Evolutionary conservation across 2,113 vertebrate species (phyloP).

Genomic region (Poeciliopsis occidentalis): DNA sequence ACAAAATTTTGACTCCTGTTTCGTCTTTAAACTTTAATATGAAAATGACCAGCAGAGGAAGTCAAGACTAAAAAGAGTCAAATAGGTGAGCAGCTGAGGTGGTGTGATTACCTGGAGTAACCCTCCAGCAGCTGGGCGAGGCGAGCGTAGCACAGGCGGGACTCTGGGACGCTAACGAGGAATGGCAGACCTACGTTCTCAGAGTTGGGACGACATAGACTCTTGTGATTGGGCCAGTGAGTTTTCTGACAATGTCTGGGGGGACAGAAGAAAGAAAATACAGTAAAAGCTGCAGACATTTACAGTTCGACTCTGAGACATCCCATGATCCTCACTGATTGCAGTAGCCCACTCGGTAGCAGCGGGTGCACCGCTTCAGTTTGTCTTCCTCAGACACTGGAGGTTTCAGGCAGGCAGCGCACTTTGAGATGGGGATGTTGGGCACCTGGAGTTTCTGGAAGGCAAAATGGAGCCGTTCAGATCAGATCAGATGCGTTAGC

Average conservation of each 20-base stretch:
- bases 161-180: slow-evolving; percentile 91
- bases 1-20: too few species aligned
- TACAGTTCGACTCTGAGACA: too few species aligned
- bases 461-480: background rate
- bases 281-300: background rate
- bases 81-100: background rate
- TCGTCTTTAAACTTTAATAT: too few species aligned
- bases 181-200: slow-evolving; percentile 96
- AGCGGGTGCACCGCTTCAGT: slow-evolving; percentile 93
- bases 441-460: slow-evolving; percentile 92
- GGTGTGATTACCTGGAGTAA: slow-evolving; percentile 86
- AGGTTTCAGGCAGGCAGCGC: slow-evolving; percentile 93
- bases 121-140: slow-evolving; percentile 93
- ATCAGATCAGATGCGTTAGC: background rate
- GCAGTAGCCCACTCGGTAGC: slow-evolving; percentile 97
- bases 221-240: slow-evolving; percentile 94
- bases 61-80: background rate
- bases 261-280: too few species aligned
- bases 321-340: slow-evolving; percentile 87
- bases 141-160: slow-evolving; percentile 89
- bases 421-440: slow-evolving; percentile 90
- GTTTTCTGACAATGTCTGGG: slow-evolving; percentile 90
- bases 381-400: slow-evolving; percentile 93
- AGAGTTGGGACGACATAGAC: slow-evolving; percentile 83
- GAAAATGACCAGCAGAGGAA: too few species aligned